A percentile compares a stretch with the other conserved stretches of the same genome.
phyloP scores from a whole-genome alignment of 2,113 vertebrate species.

The Seriola dumerili region DNA sequence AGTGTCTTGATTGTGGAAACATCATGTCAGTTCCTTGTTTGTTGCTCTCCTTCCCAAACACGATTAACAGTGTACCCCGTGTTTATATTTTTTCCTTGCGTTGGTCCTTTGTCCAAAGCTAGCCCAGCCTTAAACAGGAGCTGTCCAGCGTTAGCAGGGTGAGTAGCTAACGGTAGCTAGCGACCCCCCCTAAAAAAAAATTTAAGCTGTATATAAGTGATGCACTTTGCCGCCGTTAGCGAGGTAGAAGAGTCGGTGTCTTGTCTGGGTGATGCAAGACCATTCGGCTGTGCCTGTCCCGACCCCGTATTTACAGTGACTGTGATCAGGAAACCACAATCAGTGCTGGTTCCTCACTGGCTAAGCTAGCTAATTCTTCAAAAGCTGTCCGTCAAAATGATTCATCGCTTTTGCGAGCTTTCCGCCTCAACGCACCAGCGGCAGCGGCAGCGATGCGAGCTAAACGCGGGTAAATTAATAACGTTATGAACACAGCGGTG shows the following conservation, averaged over 20 bases:
- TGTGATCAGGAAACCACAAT: slow-evolving; percentile 47
- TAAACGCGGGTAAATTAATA: slow-evolving; percentile 54
- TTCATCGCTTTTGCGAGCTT: slow-evolving; percentile 70
- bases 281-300: slow-evolving; percentile 39
- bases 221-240: slow-evolving; percentile 34
- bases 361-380: slow-evolving; percentile 76
- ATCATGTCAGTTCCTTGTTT: slow-evolving; percentile 87
- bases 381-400: slow-evolving; percentile 78
- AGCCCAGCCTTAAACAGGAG: slow-evolving; percentile 65
- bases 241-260: slow-evolving; percentile 13
- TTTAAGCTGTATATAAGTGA: slow-evolving; percentile 2
- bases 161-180: slow-evolving; percentile 66
- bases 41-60: slow-evolving; percentile 70
- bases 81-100: slow-evolving; percentile 57
- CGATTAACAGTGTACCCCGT: slow-evolving; percentile 51
- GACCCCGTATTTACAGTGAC: slow-evolving; percentile 42
- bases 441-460: slow-evolving; percentile 46
- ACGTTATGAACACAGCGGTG: slow-evolving; percentile 25
- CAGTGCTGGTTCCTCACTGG: slow-evolving; percentile 36
- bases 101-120: slow-evolving; percentile 80
- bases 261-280: slow-evolving; percentile 25
- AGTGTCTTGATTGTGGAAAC: slow-evolving; percentile 91
- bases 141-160: slow-evolving; percentile 78
- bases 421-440: slow-evolving; percentile 53
- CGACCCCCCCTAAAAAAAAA: slow-evolving; percentile 13